Conservation (phyloP, 1,140 invertebrate species). For the Anagrus nilaparvatae region DNA sequence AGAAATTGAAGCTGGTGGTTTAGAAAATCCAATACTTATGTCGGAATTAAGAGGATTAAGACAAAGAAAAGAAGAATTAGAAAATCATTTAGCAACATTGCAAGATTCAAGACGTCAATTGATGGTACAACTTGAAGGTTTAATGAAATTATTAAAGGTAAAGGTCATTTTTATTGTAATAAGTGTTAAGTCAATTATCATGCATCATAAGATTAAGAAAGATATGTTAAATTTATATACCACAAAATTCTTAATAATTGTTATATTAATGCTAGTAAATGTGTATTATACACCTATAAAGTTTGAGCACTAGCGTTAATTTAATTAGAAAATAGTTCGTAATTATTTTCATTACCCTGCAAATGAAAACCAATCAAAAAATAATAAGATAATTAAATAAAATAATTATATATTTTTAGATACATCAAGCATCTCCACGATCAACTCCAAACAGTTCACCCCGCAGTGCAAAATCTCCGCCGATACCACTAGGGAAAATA, state of each 20-base stretch:
- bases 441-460: constrained; percentile 88
- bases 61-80: constrained; percentile 89
- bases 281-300: too few species aligned
- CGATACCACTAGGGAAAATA: constrained; percentile 43
- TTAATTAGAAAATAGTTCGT: too few species aligned
- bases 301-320: too few species aligned
- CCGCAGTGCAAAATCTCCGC: constrained; percentile 79
- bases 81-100: constrained; percentile 79
- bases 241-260: too few species aligned
- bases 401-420: constrained; percentile 39
- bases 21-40: constrained; percentile 74
- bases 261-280: too few species aligned
- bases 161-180: too few species aligned
- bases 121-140: constrained; percentile 90
- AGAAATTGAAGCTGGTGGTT: constrained; percentile 57
- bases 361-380: too few species aligned
- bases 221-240: too few species aligned
- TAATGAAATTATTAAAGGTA: constrained; percentile 96
- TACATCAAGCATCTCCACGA: constrained; percentile 76
- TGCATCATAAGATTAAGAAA: too few species aligned
- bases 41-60: constrained; percentile 81
- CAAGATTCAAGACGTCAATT: constrained; percentile 88
- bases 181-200: too few species aligned
- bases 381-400: background rate
- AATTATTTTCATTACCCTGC: too few species aligned